Evolutionary conservation across 1,140 invertebrate genomes (phyloP), one percentile per base, ranked within the genome.

Genomic region (Stenopsyche tienmushanensis): DNA sequence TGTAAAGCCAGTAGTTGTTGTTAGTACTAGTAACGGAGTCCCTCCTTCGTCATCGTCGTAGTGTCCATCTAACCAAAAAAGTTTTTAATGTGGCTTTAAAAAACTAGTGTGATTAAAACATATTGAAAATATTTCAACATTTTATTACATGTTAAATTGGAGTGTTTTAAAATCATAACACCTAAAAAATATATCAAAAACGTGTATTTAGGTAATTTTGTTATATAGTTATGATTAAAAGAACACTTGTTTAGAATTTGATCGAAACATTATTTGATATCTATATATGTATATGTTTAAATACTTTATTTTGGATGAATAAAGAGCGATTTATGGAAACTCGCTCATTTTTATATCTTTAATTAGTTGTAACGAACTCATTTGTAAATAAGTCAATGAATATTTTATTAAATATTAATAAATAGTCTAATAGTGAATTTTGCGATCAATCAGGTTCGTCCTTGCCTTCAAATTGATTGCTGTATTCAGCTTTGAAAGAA

Each of bases 1-100:
- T 20, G 65, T 67, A 23, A 66, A 66, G 41, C 65, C 65, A 9
- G 69, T 70, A 5, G 69, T 70, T 41, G 69, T 70, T 20, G 65
- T 66, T 39, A 70, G 65, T n/a, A 55, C 42, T 58, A 64, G 65
- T 45, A 47, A 53, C 20, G 29, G 21, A 20, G 34, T 58, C 29
- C 68, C 69, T 26, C 26, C 64, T 1, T 29, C 60, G n/a, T 54
- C 67, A 8, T 63, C 58, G 34, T 65, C 58, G 41, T 65, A 63
- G 64, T 66, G 59, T 41, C 45, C 29, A 49, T 47, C 34, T 20
- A 49, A 60, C 57, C 57, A 60, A 60, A 60, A 26, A 42, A 26
- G 47, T 25, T 26, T 47, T 17, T 24, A 41, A 57, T 39, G n/a
- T 29, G 39, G 29, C 42, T 57, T 57, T 42, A 15, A 41, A 57